phyloP scores from a whole-genome alignment of 1,140 invertebrate genomes.

The Heliconius nattereri region DNA sequence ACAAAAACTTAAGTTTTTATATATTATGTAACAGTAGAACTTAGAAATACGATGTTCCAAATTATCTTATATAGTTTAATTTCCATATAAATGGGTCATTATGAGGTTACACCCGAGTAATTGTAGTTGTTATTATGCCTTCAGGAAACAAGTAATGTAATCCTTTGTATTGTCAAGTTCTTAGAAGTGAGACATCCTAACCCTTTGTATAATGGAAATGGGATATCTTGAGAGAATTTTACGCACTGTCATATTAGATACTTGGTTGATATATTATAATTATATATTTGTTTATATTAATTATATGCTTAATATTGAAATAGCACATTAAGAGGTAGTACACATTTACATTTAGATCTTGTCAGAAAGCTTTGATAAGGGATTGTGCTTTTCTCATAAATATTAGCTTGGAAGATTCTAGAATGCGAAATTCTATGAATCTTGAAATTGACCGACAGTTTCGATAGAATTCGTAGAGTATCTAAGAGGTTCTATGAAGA shows the following conservation, averaged over 20 bases:
- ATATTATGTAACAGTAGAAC: no score
- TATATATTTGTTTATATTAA: not conserved
- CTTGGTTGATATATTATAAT: not conserved
- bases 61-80: constrained; percentile 63
- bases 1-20: no score
- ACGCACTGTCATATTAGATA: not conserved
- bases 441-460: not conserved
- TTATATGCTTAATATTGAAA: no score
- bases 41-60: constrained; percentile 50
- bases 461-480: no score
- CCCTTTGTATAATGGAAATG: constrained; percentile 21
- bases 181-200: constrained; percentile 13
- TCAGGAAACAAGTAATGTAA: constrained; percentile 39
- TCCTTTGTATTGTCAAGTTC: constrained; percentile 31
- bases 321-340: not conserved
- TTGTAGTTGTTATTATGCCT: constrained; percentile 60
- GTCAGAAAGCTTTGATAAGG: not conserved
- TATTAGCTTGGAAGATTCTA: not conserved
- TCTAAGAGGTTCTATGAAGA: no score
- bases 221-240: constrained; percentile 5
- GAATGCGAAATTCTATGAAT: not conserved
- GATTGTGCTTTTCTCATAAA: not conserved
- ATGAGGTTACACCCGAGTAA: constrained; percentile 58
- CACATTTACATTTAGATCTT: not conserved
- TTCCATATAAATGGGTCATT: constrained; percentile 69